Percentiles rank a stretch among this genome's conserved stretches.
phyloP scores from a whole-genome alignment of 2,113 vertebrate species.

The Syngnathus floridae region DNA sequence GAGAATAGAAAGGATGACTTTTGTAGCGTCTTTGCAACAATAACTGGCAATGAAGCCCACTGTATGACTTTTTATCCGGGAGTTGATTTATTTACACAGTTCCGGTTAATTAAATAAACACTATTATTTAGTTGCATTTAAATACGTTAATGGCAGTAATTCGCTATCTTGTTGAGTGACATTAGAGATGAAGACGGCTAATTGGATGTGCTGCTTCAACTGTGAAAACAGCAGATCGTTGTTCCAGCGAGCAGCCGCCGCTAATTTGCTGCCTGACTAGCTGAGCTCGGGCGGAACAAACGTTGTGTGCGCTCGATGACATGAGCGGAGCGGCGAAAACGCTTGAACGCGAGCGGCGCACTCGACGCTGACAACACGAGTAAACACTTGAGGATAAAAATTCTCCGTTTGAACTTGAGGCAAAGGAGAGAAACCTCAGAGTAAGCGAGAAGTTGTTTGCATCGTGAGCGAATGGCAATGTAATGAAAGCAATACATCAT shows the following conservation, averaged over 20 bases:
- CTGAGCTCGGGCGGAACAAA: slow-evolving; percentile 17
- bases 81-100: no score
- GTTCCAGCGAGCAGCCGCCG: slow-evolving; percentile 22
- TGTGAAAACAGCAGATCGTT: slow-evolving; percentile 19
- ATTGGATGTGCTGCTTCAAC: slow-evolving; percentile 33
- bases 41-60: not conserved
- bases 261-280: slow-evolving; percentile 49
- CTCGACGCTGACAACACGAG: not conserved
- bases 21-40: not conserved
- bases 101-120: slow-evolving; percentile 6
- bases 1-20: not conserved
- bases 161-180: slow-evolving; percentile 15
- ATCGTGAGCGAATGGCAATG: slow-evolving; percentile 23
- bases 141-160: not conserved
- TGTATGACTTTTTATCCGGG: not conserved
- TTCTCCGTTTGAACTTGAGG: no score
- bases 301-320: slow-evolving; percentile 25
- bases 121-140: not conserved
- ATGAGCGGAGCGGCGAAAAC: slow-evolving; percentile 9
- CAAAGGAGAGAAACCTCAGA: not conserved
- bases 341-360: not conserved
- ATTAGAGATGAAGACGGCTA: slow-evolving; percentile 21
- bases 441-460: slow-evolving; percentile 17
- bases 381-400: no score
- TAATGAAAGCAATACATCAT: slow-evolving; percentile 44